phyloP scores from a whole-genome alignment of 2,888 invertebrate species.

The Achlya flavicornis region DNA sequence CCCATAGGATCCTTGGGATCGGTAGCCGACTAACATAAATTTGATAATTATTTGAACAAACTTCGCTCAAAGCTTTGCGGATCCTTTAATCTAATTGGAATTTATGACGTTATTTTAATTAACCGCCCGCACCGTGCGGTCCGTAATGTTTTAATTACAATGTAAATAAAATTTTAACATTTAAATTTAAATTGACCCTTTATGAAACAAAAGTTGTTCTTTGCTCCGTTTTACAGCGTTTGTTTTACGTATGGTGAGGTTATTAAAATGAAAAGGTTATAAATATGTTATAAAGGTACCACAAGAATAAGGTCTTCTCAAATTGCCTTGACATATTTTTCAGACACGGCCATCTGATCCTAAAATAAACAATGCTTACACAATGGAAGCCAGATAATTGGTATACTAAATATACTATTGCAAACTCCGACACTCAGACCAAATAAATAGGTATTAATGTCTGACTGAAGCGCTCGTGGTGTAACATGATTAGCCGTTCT shows the following conservation, averaged over 20 bases:
- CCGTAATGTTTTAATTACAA: slow-evolving; percentile 4
- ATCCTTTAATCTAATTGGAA: slow-evolving; percentile 43
- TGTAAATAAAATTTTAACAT: slow-evolving; percentile 5
- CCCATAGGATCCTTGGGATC: slow-evolving; percentile 4
- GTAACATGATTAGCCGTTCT: too few relatives aligned
- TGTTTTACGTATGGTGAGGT: background rate
- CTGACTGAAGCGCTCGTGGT: too few relatives aligned
- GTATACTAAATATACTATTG: too few relatives aligned
- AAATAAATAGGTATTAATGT: too few relatives aligned
- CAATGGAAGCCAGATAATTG: too few relatives aligned
- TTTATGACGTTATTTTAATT: slow-evolving; percentile 45
- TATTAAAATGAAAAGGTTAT: background rate
- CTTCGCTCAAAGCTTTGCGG: slow-evolving; percentile 38
- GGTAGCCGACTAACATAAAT: slow-evolving; percentile 36
- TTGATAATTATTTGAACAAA: slow-evolving; percentile 49
- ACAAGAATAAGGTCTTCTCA: too few relatives aligned
- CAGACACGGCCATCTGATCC: too few relatives aligned
- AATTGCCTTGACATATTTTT: too few relatives aligned
- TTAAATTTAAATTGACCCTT: background rate
- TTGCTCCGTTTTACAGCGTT: background rate
- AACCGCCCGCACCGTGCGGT: slow-evolving; percentile 16
- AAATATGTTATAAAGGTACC: background rate
- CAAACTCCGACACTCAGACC: too few relatives aligned
- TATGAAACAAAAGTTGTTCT: slow-evolving; percentile 6
- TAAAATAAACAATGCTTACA: too few relatives aligned